A percentile compares a stretch with the other conserved stretches of the same genome.
Evolutionary conservation across 2,113 vertebrate genomes (phyloP).

Genomic region (Cichladusa arquata): DNA sequence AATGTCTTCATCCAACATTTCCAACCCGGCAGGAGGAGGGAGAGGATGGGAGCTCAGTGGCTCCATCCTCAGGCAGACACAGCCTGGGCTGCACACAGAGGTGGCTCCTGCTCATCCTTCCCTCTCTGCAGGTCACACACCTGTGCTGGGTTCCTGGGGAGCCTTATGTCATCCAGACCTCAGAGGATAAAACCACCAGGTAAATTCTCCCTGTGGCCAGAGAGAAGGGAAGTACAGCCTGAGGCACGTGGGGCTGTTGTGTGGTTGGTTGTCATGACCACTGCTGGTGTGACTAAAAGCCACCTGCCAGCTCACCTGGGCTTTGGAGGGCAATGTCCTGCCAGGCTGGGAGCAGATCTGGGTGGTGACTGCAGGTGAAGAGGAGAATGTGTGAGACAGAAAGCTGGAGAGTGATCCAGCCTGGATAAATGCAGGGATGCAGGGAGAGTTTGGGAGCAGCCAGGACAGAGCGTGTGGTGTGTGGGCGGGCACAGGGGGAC

Average conservation of each 20-base stretch:
- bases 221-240: not conserved
- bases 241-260: not conserved
- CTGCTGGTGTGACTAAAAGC: not conserved
- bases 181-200: slow-evolving; percentile 94
- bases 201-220: not conserved
- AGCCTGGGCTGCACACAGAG: not conserved
- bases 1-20: fast-evolving
- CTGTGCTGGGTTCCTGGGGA: slow-evolving; percentile 92
- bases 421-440: not conserved
- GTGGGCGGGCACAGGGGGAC: fast-evolving
- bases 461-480: not conserved
- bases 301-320: not conserved
- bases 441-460: not conserved
- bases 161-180: slow-evolving; percentile 85
- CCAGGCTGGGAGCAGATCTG: not conserved
- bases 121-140: slow-evolving; percentile 86
- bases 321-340: not conserved
- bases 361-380: fast-evolving
- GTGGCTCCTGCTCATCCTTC: not conserved
- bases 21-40: not conserved
- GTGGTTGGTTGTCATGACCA: not conserved
- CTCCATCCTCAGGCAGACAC: not conserved
- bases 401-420: not conserved
- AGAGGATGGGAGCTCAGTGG: not conserved
- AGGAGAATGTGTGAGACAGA: not conserved